These are phyloP conservation scores for Aelia acuminata DNA, from an alignment of 2,888 invertebrate species.

Conservation along the genomic window DNA sequence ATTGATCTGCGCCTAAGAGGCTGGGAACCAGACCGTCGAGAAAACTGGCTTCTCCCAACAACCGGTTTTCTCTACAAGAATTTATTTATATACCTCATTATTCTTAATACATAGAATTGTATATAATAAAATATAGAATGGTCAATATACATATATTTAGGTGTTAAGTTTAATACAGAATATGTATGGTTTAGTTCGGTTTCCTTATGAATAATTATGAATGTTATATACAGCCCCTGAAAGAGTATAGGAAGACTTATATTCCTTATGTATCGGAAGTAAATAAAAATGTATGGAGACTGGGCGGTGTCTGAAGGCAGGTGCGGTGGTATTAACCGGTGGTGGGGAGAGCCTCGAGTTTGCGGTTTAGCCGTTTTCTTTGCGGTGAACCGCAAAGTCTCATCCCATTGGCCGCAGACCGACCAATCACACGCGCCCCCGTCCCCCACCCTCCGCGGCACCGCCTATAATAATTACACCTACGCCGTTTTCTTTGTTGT, in stretches of 20 bases:
- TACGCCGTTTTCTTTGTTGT: slow-evolving; percentile 24
- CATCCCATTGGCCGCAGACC: slow-evolving; percentile 63
- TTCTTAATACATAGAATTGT: background rate
- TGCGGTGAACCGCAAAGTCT: slow-evolving; percentile 64
- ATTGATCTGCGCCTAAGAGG: slow-evolving; percentile 58
- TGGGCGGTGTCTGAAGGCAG: slow-evolving; percentile 56
- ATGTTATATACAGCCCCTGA: background rate
- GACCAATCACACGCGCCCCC: slow-evolving; percentile 60
- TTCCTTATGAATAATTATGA: background rate
- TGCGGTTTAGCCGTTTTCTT: slow-evolving; percentile 65
- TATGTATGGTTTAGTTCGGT: no score
- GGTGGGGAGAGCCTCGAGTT: slow-evolving; percentile 61
- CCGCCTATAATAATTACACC: slow-evolving; percentile 63
- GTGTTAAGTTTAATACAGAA: background rate
- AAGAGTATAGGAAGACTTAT: background rate
- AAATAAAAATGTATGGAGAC: slow-evolving; percentile 21
- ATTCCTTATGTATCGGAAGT: background rate
- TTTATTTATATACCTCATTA: background rate
- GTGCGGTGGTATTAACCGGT: slow-evolving; percentile 62
- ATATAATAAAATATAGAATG: background rate
- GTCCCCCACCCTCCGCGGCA: slow-evolving; percentile 58
- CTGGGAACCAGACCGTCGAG: background rate
- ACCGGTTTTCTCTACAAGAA: background rate
- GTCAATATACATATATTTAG: background rate
- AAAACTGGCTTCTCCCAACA: background rate